Evolutionary conservation across 2,888 invertebrate genomes (phyloP).

Genomic region (Mesorhabditis belari): DNA sequence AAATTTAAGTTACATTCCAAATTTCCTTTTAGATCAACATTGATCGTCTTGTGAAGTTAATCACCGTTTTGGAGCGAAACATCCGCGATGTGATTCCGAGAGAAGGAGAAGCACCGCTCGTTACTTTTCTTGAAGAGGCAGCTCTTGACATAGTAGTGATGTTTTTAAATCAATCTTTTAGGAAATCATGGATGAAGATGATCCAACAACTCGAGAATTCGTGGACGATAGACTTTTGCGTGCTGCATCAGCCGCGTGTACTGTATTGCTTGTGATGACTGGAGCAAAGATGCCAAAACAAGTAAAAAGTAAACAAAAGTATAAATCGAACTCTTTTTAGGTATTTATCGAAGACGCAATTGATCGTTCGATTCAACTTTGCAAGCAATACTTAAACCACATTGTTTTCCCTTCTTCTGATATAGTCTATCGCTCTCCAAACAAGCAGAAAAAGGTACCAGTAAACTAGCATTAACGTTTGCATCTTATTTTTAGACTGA

Average conservation of each 20-base stretch:
- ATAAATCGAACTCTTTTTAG: constrained; percentile 16
- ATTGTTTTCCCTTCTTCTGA: constrained; percentile 95
- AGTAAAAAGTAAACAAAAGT: constrained; percentile 59
- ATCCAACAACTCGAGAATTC: constrained; percentile 78
- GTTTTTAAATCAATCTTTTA: too few relatives aligned
- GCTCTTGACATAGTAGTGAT: too few relatives aligned
- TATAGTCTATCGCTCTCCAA: constrained; percentile 71
- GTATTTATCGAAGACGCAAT: constrained; percentile 90
- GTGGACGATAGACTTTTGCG: constrained; percentile 86
- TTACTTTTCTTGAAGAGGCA: constrained; percentile 17
- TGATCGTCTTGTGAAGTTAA: constrained; percentile 78
- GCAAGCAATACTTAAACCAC: constrained; percentile 84
- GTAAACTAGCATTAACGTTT: too few relatives aligned
- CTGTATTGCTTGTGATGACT: constrained; percentile 89
- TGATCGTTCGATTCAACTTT: constrained; percentile 84
- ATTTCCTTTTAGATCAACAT: constrained; percentile 63
- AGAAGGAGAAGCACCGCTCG: constrained; percentile 36
- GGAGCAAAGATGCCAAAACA: constrained; percentile 91
- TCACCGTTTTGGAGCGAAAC: constrained; percentile 88
- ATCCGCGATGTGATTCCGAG: constrained; percentile 80
- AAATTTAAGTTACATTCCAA: too few relatives aligned
- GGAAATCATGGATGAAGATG: constrained; percentile 70
- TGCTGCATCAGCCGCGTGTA: constrained; percentile 85
- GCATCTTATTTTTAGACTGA: too few relatives aligned
- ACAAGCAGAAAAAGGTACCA: constrained; percentile 10